Base-by-base conservation (phyloP, 2,113 vertebrate genomes). In the Anolis sagrei region DNA sequence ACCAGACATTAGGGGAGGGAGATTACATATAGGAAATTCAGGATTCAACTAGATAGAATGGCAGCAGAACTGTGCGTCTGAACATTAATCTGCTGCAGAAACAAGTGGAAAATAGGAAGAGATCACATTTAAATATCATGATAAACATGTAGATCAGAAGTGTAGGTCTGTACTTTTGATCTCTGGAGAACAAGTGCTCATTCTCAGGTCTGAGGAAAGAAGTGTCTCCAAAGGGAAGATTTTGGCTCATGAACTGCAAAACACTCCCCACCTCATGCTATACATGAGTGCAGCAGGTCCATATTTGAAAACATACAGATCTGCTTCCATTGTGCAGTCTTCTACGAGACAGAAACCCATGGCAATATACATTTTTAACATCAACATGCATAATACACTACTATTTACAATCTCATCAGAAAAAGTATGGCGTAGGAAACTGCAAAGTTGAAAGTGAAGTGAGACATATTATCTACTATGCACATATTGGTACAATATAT, bases 351-450 rank as follows among this genome's bases (percentile, higher is more conserved):
- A 3, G 54, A 58, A 58, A 58, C 3, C 11, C 54, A 58, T 58
- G 54, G 16, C 85, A 88, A 68, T 4, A 89, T 86, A 23, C 69
- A 32, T 29, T 70, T 51, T 62, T 39, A 27, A 58, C 2, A 48
- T 86, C 29, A 36, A 0, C 36, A 86, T 89, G 88, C 34, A 70
- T 6, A 21, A 16, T 3, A 72, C 82, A 54, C 66, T 81, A 76
- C 8, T 54, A 18, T 87, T 90, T 86, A 34, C 34, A 76, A 91
- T 84, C 36, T 73, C 69, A 25, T 89, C 77, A 77, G 88, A 54
- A 39, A 64, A 78, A 54, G 58, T 9, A 8, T 36, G 18, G 39
- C 29, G 44, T 21, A 13, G 54, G 54, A 58, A 58, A 58, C 14
- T 16, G 13, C 10, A 9, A 29, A 68, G 27, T 10, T 8, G 7